Percentiles rank a stretch among this genome's conserved stretches.
phyloP scores from a whole-genome alignment of 2,113 vertebrate genomes.

The Eclectus roratus region DNA sequence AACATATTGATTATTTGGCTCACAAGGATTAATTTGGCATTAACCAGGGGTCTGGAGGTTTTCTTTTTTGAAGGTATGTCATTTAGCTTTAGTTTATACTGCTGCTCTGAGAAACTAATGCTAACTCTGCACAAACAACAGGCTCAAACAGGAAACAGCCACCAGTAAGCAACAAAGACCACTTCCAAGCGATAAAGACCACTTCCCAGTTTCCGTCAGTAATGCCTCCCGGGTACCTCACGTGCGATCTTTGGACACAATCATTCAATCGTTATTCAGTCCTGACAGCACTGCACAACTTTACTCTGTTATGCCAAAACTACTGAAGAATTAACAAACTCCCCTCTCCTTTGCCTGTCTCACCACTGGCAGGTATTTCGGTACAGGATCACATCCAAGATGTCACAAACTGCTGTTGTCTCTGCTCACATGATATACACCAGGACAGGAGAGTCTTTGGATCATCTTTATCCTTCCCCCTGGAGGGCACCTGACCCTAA shows the following conservation, averaged over 20 bases:
- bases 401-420: background rate
- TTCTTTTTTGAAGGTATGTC: background rate
- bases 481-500: background rate
- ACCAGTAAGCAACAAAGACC: background rate
- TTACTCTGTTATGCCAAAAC: background rate
- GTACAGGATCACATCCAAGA: rapidly evolving
- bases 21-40: background rate
- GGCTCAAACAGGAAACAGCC: background rate
- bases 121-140: background rate
- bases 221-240: background rate
- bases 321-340: background rate
- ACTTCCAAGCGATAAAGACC: background rate
- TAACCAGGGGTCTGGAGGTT: background rate
- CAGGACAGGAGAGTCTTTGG: background rate
- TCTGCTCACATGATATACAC: background rate
- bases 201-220: background rate
- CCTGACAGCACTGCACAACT: background rate
- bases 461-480: background rate
- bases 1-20: background rate
- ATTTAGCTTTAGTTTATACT: background rate
- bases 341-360: background rate
- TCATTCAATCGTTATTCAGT: background rate
- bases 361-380: background rate
- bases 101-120: background rate
- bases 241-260: background rate